Percentiles rank a stretch among this genome's conserved stretches.
phyloP scores from a whole-genome alignment of 2,113 vertebrate genomes.

The Carollia perspicillata region DNA sequence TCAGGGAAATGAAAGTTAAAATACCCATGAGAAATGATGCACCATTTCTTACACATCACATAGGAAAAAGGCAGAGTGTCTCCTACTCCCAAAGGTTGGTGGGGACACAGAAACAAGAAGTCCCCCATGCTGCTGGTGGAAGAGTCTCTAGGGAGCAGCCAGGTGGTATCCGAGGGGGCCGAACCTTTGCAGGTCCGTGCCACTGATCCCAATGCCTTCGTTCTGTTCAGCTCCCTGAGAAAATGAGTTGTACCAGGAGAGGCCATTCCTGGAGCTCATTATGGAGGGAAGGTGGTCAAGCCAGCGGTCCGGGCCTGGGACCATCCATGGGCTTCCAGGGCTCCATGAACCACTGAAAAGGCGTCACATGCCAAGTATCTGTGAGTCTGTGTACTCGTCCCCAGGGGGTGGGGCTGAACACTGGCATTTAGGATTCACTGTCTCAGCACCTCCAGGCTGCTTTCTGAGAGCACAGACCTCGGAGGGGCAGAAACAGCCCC shows the following conservation, averaged over 20 bases:
- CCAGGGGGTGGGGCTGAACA: not conserved
- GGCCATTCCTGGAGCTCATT: not conserved
- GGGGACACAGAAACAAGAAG: not conserved
- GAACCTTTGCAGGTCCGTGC: rapidly evolving
- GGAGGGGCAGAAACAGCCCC: not conserved
- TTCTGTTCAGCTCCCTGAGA: not conserved
- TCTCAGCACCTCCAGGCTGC: not conserved
- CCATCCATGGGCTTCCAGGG: rapidly evolving
- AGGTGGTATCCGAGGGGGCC: not conserved
- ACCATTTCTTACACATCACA: not conserved
- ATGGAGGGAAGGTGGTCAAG: not conserved
- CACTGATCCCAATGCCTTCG: rapidly evolving
- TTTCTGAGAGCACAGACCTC: constrained; percentile 24
- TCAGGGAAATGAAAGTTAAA: not conserved
- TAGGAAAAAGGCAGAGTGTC: not conserved
- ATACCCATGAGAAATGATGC: not conserved
- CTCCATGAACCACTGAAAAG: not conserved
- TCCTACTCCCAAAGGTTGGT: not conserved
- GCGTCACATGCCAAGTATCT: rapidly evolving
- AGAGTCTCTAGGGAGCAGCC: rapidly evolving
- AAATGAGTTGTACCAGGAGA: not conserved
- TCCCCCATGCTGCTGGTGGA: not conserved
- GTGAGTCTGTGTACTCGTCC: rapidly evolving
- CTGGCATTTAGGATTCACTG: not conserved
- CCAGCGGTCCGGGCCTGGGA: not conserved